A percentile compares a stretch with the other conserved stretches of the same genome.
Conservation (phyloP, 2,888 invertebrate species). For the Scelioninae gen. 2 region DNA sequence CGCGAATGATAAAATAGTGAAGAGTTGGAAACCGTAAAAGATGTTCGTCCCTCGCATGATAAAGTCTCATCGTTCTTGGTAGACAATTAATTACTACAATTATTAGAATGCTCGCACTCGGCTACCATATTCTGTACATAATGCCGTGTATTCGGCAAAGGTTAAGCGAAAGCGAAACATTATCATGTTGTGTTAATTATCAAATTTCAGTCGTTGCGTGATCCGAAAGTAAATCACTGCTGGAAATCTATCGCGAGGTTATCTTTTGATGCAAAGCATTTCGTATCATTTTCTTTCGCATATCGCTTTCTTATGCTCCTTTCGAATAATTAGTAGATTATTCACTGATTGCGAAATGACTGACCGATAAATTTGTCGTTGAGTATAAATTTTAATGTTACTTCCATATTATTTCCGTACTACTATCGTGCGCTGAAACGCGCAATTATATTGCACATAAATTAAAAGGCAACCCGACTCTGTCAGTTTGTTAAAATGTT, state of each 20-base stretch:
- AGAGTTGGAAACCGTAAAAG: constrained; percentile 51
- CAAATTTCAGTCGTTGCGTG: constrained; percentile 23
- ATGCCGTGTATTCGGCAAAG: constrained; percentile 25
- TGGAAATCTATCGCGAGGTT: constrained; percentile 5
- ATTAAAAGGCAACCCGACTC: too few species aligned
- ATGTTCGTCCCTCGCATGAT: constrained; percentile 69
- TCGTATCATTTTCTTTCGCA: too few species aligned
- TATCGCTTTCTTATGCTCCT: too few species aligned
- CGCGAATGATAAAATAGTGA: constrained; percentile 55
- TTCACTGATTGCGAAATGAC: too few species aligned
- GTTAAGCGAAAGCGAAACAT: constrained; percentile 33
- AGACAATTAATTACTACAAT: constrained; percentile 73
- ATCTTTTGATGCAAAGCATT: too few species aligned
- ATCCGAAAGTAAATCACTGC: background rate
- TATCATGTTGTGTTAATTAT: constrained; percentile 43
- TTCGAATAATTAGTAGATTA: too few species aligned
- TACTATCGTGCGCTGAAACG: too few species aligned
- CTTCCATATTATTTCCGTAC: too few species aligned
- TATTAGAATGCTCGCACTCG: constrained; percentile 69
- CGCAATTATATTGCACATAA: too few species aligned
- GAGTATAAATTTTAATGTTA: too few species aligned
- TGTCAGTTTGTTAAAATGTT: too few species aligned
- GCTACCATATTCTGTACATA: constrained; percentile 61
- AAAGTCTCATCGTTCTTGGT: constrained; percentile 71
- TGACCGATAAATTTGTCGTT: too few species aligned